These are phyloP conservation scores for Meteorus sp. DNA, from an alignment of 1,140 invertebrate genomes.

Conservation along the genomic window DNA sequence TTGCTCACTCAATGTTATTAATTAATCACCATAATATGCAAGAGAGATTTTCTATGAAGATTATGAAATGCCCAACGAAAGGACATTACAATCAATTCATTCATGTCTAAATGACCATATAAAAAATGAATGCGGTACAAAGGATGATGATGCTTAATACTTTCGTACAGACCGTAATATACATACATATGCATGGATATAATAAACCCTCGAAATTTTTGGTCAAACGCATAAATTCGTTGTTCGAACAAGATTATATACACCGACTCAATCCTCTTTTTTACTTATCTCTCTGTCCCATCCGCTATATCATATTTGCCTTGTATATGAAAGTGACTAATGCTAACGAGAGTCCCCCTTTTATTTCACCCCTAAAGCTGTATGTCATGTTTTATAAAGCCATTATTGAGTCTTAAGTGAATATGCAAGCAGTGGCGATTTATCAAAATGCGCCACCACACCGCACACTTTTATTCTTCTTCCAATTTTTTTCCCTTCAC, in stretches of 20 bases:
- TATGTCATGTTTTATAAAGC: slow-evolving; percentile 49
- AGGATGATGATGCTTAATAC: too few relatives aligned
- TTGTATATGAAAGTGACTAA: slow-evolving; percentile 35
- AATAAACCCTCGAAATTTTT: slow-evolving; percentile 11
- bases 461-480: slow-evolving; percentile 6
- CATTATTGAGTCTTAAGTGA: slow-evolving; percentile 47
- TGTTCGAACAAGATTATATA: neutral
- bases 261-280: neutral
- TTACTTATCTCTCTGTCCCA: too few relatives aligned
- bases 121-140: too few relatives aligned
- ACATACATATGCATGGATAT: neutral
- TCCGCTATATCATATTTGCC: neutral
- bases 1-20: slow-evolving; percentile 19
- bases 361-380: too few relatives aligned
- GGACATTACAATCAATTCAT: too few relatives aligned
- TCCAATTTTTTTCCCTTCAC: neutral
- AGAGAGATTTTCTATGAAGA: neutral
- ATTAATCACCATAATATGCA: slow-evolving; percentile 29
- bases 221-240: slow-evolving; percentile 22
- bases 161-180: neutral
- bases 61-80: neutral
- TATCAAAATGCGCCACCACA: slow-evolving; percentile 40
- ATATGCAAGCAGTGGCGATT: slow-evolving; percentile 47
- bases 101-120: too few relatives aligned
- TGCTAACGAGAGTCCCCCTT: slow-evolving; percentile 39